A percentile compares a stretch with the other conserved stretches of the same genome.
These are phyloP conservation scores for Coenobita brevimanus DNA, from an alignment of 1,140 invertebrate species.

Conservation along the genomic window DNA sequence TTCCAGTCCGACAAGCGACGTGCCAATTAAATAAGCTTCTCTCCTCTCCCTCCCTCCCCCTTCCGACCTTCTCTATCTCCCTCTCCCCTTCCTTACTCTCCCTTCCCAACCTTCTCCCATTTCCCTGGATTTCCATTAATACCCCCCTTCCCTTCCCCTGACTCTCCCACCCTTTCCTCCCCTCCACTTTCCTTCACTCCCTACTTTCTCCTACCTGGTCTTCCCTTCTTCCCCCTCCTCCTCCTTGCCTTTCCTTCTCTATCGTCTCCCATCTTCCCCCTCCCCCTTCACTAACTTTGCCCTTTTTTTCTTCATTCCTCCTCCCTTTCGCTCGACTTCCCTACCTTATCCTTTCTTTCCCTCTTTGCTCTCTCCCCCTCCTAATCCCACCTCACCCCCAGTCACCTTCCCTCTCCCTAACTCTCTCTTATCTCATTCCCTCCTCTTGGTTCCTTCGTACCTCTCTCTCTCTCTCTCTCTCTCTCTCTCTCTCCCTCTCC, in stretches of 20 bases:
- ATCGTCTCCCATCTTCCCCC: background rate
- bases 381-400: too few species aligned
- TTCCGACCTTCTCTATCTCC: too few species aligned
- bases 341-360: slow-evolving; percentile 8
- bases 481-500: background rate
- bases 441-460: background rate
- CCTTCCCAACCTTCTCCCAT: too few species aligned
- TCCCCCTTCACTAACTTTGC: background rate
- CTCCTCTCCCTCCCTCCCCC: too few species aligned
- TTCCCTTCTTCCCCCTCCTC: too few species aligned
- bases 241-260: too few species aligned
- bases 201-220: background rate
- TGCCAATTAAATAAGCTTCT: too few species aligned
- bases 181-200: background rate
- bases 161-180: background rate
- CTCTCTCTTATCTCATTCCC: background rate
- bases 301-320: background rate
- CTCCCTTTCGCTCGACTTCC: background rate
- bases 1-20: too few species aligned
- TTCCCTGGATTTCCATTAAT: too few species aligned
- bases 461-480: background rate
- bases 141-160: too few species aligned
- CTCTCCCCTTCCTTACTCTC: background rate
- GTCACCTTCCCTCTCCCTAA: background rate
- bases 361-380: background rate